Base-by-base conservation (phyloP, 1,140 invertebrate genomes). In the Luehdorfia chinensis region DNA sequence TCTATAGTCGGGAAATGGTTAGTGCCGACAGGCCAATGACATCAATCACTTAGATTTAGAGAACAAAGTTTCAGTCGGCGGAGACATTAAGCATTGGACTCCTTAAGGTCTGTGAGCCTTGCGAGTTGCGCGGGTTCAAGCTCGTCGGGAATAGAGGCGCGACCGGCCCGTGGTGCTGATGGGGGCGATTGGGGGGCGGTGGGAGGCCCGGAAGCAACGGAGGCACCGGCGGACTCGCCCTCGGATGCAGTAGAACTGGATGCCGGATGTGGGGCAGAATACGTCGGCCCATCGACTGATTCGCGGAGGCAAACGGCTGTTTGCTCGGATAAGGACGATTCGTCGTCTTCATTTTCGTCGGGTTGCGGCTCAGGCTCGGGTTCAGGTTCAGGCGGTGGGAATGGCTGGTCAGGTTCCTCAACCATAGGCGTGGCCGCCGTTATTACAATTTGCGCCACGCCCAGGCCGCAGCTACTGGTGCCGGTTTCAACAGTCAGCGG, bases 401-500 rank as follows among this genome's bases (percentile, higher is more conserved):
- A 94, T 1, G 90, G 88, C 41, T 90, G 89, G 19, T 93, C 92
- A 2, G 90, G 86, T 56, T 95, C 93, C 79, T 96, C 95, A 57
- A 91, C 87, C 93, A 95, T 94, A 13, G 95, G 95, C 2, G 95
- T 96, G 30, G 95, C 94, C 13, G 94, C 94, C 8, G 94, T 96
- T 68, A 96, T 95, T 4, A 95, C 94, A 55, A 96, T 96, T 71
- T 95, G 93, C 37, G 93, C 94, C 32, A 94, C 94, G 43, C 92
- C 93, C 31, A 95, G 88, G 57, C 91, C 91, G 60, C 61, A 67
- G 30, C 68, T 66, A 12, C 69, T 70, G 6, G 49, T 39, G 12
- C 68, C 59, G 43, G 67, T 45, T 55, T 76, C 75, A 80, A 73
- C 75, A 66, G 65, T 68, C 55, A 72, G 73, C 62, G 66, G 65